Conservation (phyloP, 2,113 vertebrate genomes). For the Leuciscus idus region DNA sequence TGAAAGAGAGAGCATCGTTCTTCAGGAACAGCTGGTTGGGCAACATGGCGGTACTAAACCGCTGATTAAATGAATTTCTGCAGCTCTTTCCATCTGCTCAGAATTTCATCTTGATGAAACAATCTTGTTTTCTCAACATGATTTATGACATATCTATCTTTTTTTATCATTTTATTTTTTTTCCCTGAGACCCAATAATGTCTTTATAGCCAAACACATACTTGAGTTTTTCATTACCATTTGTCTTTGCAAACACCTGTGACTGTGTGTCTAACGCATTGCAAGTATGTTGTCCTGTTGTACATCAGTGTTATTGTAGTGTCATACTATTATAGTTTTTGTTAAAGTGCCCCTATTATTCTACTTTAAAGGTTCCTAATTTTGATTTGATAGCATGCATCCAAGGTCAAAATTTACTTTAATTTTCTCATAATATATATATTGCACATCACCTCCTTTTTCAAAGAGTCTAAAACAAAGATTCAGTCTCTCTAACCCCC, state of each 20-base stretch:
- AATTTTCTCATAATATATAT: too few species aligned
- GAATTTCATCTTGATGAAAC: not conserved
- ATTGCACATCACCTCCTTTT: too few species aligned
- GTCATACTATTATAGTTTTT: too few species aligned
- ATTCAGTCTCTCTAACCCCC: too few species aligned
- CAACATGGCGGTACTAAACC: not conserved
- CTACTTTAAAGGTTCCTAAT: too few species aligned
- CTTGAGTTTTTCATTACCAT: not conserved
- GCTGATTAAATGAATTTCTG: not conserved
- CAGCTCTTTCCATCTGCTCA: slow-evolving; percentile 7
- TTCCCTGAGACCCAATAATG: not conserved
- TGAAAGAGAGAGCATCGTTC: not conserved
- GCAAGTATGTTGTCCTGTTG: not conserved
- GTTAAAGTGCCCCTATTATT: too few species aligned
- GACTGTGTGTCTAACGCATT: not conserved
- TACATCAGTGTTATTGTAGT: not conserved
- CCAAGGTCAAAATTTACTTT: too few species aligned
- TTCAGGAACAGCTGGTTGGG: not conserved
- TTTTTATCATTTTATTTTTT: not conserved
- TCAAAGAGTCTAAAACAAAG: too few species aligned
- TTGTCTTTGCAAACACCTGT: not conserved
- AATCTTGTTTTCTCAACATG: not conserved
- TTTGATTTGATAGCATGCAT: too few species aligned
- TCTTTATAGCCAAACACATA: not conserved
- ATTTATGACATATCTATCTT: not conserved